Percentiles rank a stretch among this genome's conserved stretches.
Conservation (phyloP, 2,888 invertebrate species). For the Sarcophaga subvicina region DNA sequence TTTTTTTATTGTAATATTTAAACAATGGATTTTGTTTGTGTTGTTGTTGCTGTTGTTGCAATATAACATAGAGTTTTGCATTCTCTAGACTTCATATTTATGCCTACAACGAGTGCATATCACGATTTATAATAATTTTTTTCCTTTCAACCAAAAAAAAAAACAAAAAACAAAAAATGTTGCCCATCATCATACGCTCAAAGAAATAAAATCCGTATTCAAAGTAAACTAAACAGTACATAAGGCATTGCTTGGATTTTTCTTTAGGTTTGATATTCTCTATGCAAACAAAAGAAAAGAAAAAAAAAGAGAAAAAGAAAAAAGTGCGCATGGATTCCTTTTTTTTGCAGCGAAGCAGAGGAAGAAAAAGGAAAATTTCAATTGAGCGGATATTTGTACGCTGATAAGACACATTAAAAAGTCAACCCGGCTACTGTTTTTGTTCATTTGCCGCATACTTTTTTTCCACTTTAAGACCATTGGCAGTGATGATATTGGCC, state of each 20-base stretch:
- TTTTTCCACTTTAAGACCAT: constrained; percentile 50
- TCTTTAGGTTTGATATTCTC: background rate
- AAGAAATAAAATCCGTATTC: background rate
- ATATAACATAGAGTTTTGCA: constrained; percentile 32
- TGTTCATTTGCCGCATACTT: constrained; percentile 58
- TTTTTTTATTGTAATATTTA: constrained; percentile 39
- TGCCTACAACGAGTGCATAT: constrained; percentile 52
- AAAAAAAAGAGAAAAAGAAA: background rate
- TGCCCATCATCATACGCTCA: background rate
- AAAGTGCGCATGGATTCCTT: constrained; percentile 30
- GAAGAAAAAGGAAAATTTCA: constrained; percentile 62
- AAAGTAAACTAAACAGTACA: background rate
- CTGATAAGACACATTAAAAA: constrained; percentile 70
- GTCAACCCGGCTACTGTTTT: constrained; percentile 68
- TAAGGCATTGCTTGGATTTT: background rate
- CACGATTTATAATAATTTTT: constrained; percentile 65
- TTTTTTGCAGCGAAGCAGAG: background rate
- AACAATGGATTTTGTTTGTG: constrained; percentile 61
- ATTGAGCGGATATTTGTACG: constrained; percentile 68
- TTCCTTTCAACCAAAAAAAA: background rate
- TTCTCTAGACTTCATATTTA: constrained; percentile 62
- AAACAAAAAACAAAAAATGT: background rate
- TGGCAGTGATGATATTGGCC: constrained; percentile 68
- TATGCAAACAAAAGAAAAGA: background rate
- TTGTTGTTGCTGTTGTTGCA: constrained; percentile 11